phyloP scores from a whole-genome alignment of 2,113 vertebrate genomes.

The Lophochroa leadbeateri region DNA sequence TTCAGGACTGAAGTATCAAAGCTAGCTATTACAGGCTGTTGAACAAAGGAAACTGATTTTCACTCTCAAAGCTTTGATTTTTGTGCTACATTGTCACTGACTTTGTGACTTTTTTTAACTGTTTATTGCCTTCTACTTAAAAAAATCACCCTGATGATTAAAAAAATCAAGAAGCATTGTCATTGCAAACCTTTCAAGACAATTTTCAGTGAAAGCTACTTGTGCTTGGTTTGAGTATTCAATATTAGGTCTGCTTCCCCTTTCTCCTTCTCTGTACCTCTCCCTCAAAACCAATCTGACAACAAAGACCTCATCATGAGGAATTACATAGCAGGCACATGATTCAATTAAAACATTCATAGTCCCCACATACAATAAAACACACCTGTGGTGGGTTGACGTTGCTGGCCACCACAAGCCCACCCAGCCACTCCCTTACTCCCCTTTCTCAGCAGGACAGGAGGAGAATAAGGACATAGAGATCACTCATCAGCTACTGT shows the following conservation, averaged over 20 bases:
- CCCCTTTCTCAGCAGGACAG: neutral
- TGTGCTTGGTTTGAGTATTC: neutral
- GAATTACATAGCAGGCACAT: neutral
- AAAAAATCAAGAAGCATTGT: neutral
- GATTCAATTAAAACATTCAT: neutral
- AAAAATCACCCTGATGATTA: neutral
- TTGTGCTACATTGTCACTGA: neutral
- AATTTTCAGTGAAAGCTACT: conserved; percentile 14
- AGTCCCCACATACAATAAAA: neutral
- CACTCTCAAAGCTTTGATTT: neutral
- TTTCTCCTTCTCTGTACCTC: neutral
- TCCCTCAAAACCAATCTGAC: neutral
- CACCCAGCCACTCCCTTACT: neutral
- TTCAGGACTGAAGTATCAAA: neutral
- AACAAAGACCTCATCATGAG: neutral
- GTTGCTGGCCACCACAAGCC: rapidly evolving
- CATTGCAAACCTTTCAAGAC: neutral
- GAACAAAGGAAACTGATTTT: neutral
- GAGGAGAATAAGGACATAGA: neutral
- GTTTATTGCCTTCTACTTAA: neutral
- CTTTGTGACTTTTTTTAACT: neutral
- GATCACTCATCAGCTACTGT: neutral
- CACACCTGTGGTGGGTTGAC: neutral
- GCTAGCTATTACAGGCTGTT: neutral
- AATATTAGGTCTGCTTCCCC: neutral